Evolutionary conservation across 53 echinoderm and acorn worm species (phyloP), one percentile per base, ranked within the genome.

Genomic region (Apostichopus leukothele): DNA sequence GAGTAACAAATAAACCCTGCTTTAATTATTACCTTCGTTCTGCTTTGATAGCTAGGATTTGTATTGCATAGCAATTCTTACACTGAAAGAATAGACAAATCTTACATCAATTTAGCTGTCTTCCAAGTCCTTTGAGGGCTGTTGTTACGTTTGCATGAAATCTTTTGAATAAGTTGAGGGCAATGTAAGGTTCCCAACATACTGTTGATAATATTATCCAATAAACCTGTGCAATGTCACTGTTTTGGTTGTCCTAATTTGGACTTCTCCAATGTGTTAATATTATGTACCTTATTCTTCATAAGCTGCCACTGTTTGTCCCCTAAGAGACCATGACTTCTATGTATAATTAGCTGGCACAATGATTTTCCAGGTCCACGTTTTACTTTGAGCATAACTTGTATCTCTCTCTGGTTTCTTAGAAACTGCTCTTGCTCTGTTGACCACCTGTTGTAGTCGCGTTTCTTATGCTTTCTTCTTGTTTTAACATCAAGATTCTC

Each of bases 201-300:
- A 39, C 39, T 39, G 39, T 39, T 39, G 39, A 39, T 39, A 39
- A 39, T 39, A 39, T 39, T 39, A 39, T 39, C 39, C 39, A 39
- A 39, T 39, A 39, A 39, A 39, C 39, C n/a, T 39, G 39, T 39
- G 39, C 39, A 39, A 39, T 39, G 39, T 39, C 3, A 39, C 39
- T 39, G 39, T 39, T 39, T 39, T 39, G 39, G 39, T 39, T 39
- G 39, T 39, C 39, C 39, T 9, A 83, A 25, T 26, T 83, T 83
- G 14, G 19, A 60, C 25, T 83, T 83, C 1, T 14, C 60, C 22
- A 61, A 19, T 78, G 60, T 83, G 22, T 83, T 83, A 5, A 60
- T 59, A 25, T 83, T 83, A 16, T 83, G 84, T 16, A 83, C 84
- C 60, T 83, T 83, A 61, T 83, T 83, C 26, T 83, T 83, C 13